phyloP scores from a whole-genome alignment of 2,113 vertebrate genomes.

The Sapayoa aenigma region DNA sequence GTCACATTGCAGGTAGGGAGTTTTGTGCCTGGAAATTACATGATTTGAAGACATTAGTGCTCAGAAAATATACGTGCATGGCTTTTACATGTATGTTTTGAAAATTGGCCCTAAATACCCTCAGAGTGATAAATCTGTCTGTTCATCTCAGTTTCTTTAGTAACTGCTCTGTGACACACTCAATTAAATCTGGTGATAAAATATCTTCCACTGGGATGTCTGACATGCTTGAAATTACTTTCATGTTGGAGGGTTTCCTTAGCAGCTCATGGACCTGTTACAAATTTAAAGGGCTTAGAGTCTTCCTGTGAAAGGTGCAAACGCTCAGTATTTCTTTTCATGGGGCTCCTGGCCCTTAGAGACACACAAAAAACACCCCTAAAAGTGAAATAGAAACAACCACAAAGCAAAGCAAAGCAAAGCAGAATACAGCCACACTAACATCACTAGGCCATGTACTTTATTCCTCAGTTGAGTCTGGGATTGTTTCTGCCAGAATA shows the following conservation, averaged over 20 bases:
- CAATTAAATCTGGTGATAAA: slow-evolving; percentile 6
- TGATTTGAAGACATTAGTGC: background rate
- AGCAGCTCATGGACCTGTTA: background rate
- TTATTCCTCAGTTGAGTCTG: background rate
- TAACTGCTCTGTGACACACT: background rate
- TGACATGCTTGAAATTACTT: background rate
- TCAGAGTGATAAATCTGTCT: background rate
- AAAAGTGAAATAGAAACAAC: background rate
- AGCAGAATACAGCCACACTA: background rate
- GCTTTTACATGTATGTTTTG: background rate
- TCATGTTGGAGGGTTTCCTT: background rate
- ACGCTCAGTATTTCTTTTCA: background rate
- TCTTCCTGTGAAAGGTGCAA: background rate
- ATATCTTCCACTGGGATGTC: background rate
- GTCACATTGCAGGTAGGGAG: background rate
- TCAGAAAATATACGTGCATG: background rate
- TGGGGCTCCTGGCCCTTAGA: background rate
- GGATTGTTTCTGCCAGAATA: background rate
- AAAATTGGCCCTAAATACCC: background rate
- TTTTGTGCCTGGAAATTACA: background rate
- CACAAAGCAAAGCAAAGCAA: background rate
- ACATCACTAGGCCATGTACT: background rate
- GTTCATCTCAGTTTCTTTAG: slow-evolving; percentile 12
- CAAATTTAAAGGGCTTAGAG: background rate
- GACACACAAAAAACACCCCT: background rate